These are phyloP conservation scores for Threskiornis aethiopicus DNA, from an alignment of 2,797 vertebrate genomes.

Conservation along the genomic window DNA sequence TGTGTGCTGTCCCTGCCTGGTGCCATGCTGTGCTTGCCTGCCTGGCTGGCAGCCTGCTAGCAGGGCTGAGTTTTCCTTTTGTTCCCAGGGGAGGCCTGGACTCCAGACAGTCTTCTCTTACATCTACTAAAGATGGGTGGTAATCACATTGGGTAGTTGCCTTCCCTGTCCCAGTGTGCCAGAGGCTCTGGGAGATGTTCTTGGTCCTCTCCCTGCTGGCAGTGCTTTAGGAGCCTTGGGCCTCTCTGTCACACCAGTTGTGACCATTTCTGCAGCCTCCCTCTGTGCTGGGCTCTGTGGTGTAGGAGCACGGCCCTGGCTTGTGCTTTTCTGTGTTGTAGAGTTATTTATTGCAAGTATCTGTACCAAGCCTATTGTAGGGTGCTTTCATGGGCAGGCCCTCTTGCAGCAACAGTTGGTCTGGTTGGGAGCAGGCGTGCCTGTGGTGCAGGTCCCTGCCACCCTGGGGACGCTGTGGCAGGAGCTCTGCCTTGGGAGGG, in stretches of 20 bases:
- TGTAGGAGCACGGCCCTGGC: neutral
- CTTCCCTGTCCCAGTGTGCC: neutral
- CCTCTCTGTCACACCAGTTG: neutral
- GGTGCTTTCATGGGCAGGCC: no score
- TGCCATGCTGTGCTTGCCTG: neutral
- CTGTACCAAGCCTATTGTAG: neutral
- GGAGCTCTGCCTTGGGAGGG: neutral
- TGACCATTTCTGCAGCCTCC: neutral
- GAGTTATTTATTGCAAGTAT: neutral
- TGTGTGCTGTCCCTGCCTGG: neutral
- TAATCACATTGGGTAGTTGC: neutral
- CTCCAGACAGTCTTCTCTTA: neutral
- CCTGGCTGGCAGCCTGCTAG: neutral
- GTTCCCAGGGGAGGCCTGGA: neutral
- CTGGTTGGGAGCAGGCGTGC: neutral
- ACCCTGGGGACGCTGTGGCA: accelerated
- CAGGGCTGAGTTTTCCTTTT: neutral
- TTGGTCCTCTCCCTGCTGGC: neutral
- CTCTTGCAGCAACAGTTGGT: neutral
- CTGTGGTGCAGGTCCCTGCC: neutral
- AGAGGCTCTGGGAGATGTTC: neutral
- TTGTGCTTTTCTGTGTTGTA: accelerated
- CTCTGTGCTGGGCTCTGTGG: neutral
- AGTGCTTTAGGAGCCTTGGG: neutral
- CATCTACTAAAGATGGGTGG: neutral